These are phyloP conservation scores for Epinotia bilunana DNA, from an alignment of 2,888 invertebrate species.

Conservation along the genomic window DNA sequence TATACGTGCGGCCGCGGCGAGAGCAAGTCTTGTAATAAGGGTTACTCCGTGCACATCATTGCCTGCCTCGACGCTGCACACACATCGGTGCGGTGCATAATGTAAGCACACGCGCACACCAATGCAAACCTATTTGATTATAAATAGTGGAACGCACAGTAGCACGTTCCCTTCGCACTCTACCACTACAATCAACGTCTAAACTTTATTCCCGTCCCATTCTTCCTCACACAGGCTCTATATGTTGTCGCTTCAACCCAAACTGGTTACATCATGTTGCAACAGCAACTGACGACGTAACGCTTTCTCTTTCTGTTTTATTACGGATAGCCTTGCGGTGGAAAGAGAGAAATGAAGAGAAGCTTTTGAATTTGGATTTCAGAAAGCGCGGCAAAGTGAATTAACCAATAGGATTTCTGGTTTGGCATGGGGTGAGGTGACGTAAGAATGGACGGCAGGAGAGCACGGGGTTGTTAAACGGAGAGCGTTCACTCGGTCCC, in stretches of 20 bases:
- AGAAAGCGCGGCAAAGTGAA: conserved; percentile 83
- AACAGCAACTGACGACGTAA: conserved; percentile 60
- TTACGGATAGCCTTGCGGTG: conserved; percentile 55
- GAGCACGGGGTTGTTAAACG: conserved; percentile 79
- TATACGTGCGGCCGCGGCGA: conserved; percentile 79
- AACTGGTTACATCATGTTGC: conserved; percentile 78
- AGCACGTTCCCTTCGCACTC: conserved; percentile 83
- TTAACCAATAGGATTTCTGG: conserved; percentile 63
- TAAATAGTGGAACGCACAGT: conserved; percentile 84
- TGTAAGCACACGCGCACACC: conserved; percentile 77
- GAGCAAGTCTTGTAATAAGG: conserved; percentile 82
- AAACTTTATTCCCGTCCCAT: conserved; percentile 64
- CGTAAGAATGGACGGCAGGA: conserved; percentile 72
- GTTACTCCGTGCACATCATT: conserved; percentile 83
- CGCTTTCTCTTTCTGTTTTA: conserved; percentile 66
- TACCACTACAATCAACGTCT: conserved; percentile 77
- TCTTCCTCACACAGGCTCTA: conserved; percentile 53
- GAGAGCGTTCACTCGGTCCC: conserved; percentile 78
- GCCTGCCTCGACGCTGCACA: conserved; percentile 75
- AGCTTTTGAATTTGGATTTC: conserved; percentile 61
- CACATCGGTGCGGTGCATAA: conserved; percentile 76
- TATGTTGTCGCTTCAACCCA: conserved; percentile 63
- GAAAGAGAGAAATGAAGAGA: conserved; percentile 61
- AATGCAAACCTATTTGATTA: conserved; percentile 75
- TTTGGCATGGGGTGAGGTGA: conserved; percentile 82